Percentiles rank a stretch among this genome's conserved stretches.
phyloP scores from a whole-genome alignment of 1,140 invertebrate genomes.

The Pentalonia nigronervosa region DNA sequence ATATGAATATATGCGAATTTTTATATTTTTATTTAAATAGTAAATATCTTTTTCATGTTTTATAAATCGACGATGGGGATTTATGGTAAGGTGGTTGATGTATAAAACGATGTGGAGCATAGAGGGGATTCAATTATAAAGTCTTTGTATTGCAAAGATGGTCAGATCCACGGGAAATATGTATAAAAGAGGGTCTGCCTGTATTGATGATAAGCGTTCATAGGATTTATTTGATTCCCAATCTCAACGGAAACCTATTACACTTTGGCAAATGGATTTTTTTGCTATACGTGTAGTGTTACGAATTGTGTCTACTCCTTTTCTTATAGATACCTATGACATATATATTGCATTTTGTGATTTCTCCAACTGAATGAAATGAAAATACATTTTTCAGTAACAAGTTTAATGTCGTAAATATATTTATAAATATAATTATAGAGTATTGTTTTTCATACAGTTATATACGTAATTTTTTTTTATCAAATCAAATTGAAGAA shows the following conservation, averaged over 20 bases:
- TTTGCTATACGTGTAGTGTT: background rate
- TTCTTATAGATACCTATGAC: background rate
- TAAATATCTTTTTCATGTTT: background rate
- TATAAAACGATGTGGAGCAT: background rate
- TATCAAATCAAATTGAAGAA: background rate
- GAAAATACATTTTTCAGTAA: background rate
- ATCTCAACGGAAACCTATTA: constrained; percentile 41
- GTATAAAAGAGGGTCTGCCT: constrained; percentile 16
- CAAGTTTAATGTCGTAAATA: background rate
- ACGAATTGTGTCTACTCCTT: background rate
- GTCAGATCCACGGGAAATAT: constrained; percentile 37
- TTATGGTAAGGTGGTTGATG: background rate
- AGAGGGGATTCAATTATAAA: constrained; percentile 28
- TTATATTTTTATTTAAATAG: background rate
- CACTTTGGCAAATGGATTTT: constrained; percentile 30
- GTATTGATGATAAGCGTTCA: constrained; percentile 33
- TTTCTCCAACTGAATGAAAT: background rate
- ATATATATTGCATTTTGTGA: background rate
- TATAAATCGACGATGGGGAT: background rate
- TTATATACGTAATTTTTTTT: background rate
- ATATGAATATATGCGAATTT: background rate
- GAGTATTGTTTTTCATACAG: background rate
- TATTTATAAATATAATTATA: background rate
- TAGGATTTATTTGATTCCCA: constrained; percentile 42
- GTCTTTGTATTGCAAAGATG: constrained; percentile 16